Percentiles rank a stretch among this genome's conserved stretches.
These are phyloP conservation scores for Pangasianodon hypophthalmus DNA, from an alignment of 2,113 vertebrate species.

Conservation along the genomic window DNA sequence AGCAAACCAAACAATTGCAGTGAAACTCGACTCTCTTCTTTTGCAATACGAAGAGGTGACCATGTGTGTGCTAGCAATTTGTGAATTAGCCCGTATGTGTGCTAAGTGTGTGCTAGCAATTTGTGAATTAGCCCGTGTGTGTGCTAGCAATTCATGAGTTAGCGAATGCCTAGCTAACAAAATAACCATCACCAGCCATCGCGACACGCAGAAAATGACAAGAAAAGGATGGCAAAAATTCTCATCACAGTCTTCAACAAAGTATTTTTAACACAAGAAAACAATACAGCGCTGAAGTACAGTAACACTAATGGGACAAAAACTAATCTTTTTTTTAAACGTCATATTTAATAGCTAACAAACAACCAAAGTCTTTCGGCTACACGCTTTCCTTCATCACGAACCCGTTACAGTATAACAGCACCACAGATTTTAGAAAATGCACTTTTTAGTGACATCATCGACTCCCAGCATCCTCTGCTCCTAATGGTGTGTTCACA, in stretches of 20 bases:
- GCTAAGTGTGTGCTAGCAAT: neutral
- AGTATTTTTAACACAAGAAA: neutral
- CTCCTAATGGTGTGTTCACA: neutral
- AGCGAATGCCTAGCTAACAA: neutral
- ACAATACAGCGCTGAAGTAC: neutral
- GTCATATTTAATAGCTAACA: neutral
- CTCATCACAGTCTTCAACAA: neutral
- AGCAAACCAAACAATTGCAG: neutral
- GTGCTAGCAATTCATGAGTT: neutral
- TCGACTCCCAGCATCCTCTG: conserved; percentile 51
- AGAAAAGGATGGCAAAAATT: neutral
- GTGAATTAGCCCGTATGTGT: neutral
- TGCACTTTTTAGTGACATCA: neutral
- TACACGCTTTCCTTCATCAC: neutral
- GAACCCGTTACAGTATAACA: neutral
- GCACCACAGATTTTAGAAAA: neutral
- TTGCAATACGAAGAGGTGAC: too few species aligned
- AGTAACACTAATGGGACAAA: neutral
- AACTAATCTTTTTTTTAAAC: neutral
- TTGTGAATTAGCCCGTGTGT: neutral
- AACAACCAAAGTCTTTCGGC: neutral
- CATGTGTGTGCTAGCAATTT: too few species aligned
- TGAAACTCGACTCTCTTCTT: neutral
- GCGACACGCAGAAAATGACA: neutral
- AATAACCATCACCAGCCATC: neutral